Conservation (phyloP, 2,797 vertebrate genomes). For the Siniperca obscura region DNA sequence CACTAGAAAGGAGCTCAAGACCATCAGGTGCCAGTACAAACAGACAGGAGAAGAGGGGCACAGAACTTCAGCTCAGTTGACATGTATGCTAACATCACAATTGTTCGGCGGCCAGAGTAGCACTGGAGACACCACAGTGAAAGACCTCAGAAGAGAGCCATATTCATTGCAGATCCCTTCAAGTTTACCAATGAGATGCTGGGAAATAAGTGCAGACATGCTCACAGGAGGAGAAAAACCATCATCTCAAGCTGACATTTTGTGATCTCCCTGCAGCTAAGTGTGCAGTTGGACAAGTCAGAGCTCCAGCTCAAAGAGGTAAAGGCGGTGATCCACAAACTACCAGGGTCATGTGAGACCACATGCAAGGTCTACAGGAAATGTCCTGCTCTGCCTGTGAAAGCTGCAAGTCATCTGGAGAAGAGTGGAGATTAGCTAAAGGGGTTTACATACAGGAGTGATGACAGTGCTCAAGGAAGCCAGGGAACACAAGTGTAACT, state of each 20-base stretch:
- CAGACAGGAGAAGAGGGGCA: neutral
- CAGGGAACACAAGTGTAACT: neutral
- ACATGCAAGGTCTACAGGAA: neutral
- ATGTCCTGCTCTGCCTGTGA: neutral
- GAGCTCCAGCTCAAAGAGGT: neutral
- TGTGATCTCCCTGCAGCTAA: neutral
- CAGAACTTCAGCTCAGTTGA: neutral
- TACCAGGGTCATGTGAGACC: no score
- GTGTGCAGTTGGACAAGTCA: neutral
- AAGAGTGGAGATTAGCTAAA: neutral
- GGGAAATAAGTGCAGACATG: neutral
- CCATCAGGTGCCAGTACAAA: neutral
- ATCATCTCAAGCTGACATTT: neutral
- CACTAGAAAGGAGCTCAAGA: neutral
- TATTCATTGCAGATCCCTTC: neutral
- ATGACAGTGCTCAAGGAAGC: neutral
- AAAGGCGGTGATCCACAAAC: no score
- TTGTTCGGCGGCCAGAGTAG: neutral
- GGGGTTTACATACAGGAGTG: neutral
- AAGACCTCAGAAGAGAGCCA: neutral
- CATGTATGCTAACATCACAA: neutral
- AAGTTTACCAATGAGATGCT: neutral
- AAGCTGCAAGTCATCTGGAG: neutral
- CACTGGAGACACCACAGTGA: neutral
- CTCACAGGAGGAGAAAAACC: neutral